A percentile compares a stretch with the other conserved stretches of the same genome.
These are phyloP conservation scores for Syngnathus floridae DNA, from an alignment of 2,113 vertebrate genomes.

Conservation along the genomic window DNA sequence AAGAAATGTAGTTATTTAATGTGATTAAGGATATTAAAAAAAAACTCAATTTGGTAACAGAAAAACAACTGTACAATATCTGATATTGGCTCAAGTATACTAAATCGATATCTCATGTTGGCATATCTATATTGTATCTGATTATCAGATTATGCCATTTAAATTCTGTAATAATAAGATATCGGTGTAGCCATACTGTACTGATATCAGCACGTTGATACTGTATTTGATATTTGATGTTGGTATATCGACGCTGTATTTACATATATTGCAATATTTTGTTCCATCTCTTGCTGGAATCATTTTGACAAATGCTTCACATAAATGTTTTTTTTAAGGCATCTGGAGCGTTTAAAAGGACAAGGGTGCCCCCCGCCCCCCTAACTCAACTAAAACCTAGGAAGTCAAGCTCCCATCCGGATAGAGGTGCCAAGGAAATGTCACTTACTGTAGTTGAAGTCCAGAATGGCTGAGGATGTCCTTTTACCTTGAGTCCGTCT, in stretches of 20 bases:
- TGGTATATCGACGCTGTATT: neutral
- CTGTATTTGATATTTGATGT: neutral
- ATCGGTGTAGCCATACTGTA: neutral
- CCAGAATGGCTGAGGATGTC: slow-evolving; percentile 60
- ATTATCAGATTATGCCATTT: no score
- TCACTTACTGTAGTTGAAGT: slow-evolving; percentile 50
- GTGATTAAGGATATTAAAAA: neutral
- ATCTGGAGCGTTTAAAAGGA: neutral
- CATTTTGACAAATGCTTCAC: slow-evolving; percentile 2
- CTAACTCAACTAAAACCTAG: slow-evolving; percentile 14
- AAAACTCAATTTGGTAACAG: neutral
- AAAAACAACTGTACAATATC: neutral
- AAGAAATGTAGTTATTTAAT: neutral
- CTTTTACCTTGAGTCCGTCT: slow-evolving; percentile 51
- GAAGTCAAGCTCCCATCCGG: slow-evolving; percentile 41
- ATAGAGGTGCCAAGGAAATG: slow-evolving; percentile 61
- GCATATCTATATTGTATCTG: neutral
- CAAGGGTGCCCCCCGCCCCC: neutral
- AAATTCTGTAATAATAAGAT: neutral
- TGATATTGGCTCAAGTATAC: neutral
- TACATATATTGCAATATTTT: neutral
- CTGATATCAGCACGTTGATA: neutral
- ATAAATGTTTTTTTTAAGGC: neutral
- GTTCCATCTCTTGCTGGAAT: neutral
- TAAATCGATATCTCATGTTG: neutral